Evolutionary conservation across 2,888 invertebrate genomes (phyloP), one percentile per base, ranked within the genome.

Genomic region (Netelia melanura): DNA sequence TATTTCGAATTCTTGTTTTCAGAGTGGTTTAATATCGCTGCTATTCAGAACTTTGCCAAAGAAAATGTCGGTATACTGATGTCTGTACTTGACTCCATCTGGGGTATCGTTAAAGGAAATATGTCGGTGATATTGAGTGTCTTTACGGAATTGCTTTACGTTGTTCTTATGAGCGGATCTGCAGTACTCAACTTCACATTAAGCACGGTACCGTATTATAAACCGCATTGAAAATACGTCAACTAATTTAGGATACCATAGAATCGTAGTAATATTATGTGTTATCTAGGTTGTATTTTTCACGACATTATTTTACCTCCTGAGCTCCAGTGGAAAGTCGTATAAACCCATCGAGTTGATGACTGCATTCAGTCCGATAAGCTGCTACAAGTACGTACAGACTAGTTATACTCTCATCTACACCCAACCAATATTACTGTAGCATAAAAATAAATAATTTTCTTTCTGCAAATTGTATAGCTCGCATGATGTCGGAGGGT

Each of bases 321-420:
- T 99, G 86, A 98, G 97, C 87, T 97, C 97, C 11, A 98, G 98
- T 92, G 96, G 96, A 77, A 95, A 96, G 81, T 95, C 97, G 75
- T 99, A 99, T 94, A 98, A 98, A 92, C 99, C 99, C 0, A 96
- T 99, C 17, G 98, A 98, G 92, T 95, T 98, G 71, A 96, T 98
- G 89, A 97, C 97, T 6, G 96, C 96, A 84, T 95, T 98, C 85
- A 98, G 98, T 86, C 97, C 98, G 0, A 96, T 96, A 84, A 97
- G 97, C 87, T 97, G 97, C 14, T 93, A 94, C 77, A 94, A 94
- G 94, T 95, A 90, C 88, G 88, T 89, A 76, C 3, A 72, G 21
- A 6, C 10, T 25, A 3, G 14, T 6, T 11, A 25, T 6, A 11
- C 2, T 21, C 43, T 10, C 38, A 84, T 44, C 30, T 1, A 43